Evolutionary conservation across 2,113 vertebrate species (phyloP).

Genomic region (Heliornis fulica): DNA sequence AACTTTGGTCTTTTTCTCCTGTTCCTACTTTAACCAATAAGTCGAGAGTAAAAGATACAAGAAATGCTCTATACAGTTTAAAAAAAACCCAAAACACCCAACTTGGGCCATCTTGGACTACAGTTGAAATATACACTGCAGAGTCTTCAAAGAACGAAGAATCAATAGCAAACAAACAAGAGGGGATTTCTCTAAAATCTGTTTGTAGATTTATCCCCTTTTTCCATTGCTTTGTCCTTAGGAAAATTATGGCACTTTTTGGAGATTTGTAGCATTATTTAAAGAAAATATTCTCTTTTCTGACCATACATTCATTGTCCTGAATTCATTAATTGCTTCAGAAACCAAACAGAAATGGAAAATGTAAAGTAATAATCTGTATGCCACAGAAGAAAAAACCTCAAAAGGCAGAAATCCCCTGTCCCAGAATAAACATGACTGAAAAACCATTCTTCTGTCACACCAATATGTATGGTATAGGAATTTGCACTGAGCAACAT

Average conservation of each 20-base stretch:
- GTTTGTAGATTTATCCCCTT: background rate
- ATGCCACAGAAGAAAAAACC: background rate
- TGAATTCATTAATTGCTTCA: background rate
- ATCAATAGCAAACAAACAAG: background rate
- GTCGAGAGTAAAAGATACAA: background rate
- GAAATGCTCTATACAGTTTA: background rate
- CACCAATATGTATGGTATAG: background rate
- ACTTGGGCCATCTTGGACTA: background rate
- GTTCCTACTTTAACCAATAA: background rate
- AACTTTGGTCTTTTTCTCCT: background rate
- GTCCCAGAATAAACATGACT: background rate
- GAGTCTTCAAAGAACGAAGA: background rate
- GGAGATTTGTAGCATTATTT: background rate
- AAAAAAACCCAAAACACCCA: accelerated
- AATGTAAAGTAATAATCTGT: background rate
- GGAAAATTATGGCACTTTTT: background rate
- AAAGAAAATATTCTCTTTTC: background rate
- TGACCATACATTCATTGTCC: background rate
- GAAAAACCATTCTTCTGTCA: background rate
- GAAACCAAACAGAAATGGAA: background rate
- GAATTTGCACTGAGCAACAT: background rate
- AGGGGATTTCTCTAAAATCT: background rate
- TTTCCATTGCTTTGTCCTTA: background rate
- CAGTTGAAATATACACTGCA: background rate
- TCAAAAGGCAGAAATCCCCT: background rate